These are phyloP conservation scores for Heterodera filipjevi DNA, from an alignment of 2,888 invertebrate species.

Conservation along the genomic window DNA sequence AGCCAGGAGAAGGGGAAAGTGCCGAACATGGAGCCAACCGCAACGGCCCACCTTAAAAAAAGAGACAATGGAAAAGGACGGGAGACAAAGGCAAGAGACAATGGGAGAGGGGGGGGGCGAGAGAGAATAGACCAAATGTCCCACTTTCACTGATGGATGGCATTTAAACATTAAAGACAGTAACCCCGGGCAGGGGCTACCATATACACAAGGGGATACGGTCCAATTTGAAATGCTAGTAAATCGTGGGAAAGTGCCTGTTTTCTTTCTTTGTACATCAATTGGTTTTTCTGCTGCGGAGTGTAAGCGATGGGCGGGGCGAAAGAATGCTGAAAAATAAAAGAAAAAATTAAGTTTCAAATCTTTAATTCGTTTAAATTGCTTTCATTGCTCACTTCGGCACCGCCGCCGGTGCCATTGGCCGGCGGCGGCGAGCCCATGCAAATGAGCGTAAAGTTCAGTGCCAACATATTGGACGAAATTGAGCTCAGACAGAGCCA, in stretches of 20 bases:
- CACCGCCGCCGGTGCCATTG: background rate
- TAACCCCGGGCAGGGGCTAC: too few species aligned
- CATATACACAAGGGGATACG: too few species aligned
- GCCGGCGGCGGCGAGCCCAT: conserved; percentile 39
- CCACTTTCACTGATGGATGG: too few species aligned
- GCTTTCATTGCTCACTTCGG: background rate
- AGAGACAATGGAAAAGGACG: conserved; percentile 30
- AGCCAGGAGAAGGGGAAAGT: conserved; percentile 55
- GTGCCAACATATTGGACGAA: conserved; percentile 58
- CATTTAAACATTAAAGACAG: too few species aligned
- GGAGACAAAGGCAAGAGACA: too few species aligned
- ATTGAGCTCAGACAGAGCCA: conserved; percentile 48
- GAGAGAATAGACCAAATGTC: too few species aligned
- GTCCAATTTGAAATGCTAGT: too few species aligned
- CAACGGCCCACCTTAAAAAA: conserved; percentile 51
- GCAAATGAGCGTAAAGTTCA: conserved; percentile 60
- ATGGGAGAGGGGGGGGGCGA: too few species aligned
- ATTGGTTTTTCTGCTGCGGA: background rate
- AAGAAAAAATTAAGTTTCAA: background rate
- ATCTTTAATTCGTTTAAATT: too few species aligned
- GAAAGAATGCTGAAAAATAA: background rate
- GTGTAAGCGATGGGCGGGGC: background rate
- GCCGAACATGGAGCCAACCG: conserved; percentile 53
- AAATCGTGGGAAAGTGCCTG: too few species aligned
- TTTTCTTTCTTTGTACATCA: background rate